Evolutionary conservation across 2,113 vertebrate species (phyloP), one percentile per base, ranked within the genome.

Genomic region (Dasyprocta punctata): DNA sequence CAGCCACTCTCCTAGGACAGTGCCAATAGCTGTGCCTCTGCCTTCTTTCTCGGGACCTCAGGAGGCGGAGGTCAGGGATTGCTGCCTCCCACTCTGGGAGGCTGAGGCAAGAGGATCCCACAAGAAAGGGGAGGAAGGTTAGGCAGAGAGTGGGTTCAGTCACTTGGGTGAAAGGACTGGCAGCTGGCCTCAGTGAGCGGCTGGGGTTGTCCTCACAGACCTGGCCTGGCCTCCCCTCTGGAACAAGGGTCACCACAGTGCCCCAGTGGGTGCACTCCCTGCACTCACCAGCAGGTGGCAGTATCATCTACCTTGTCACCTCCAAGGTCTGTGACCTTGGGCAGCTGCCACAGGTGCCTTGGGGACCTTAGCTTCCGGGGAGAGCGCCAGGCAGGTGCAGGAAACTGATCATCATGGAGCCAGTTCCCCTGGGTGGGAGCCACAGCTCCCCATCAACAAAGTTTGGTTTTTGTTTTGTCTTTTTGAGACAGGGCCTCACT

Each of bases 271-370:
- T 67, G 24, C 92, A 73, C 26, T 65, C 84, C 69, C 81, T 24
- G 22, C 41, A 26, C 19, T 0, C 67, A 80, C 47, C 95, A 87
- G 97, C 87, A 98, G 97, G 94, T 8, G 96, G 95, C 97, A 95
- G 67, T 92, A 75, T 71, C 82, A 71, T 80, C 26, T 16, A 7
- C 3, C 16, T 82, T 60, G 90, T 95, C 52, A 22, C 41, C 16
- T 8, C 38, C n/a, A 16, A 3, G 22, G 20, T 41, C 26, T 1
- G 20, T n/a, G 95, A 94, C 3, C 36, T 0, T 0, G 0, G 1
- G 7, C 4, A 67, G 28, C n/a, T 16, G 49, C 52, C 24, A 2
- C 4, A 7, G 60, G 8, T 2, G 7, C n/a, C 75, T 86, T 52
- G 61, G 26, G 19, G 20, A 44, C 36, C 24, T 60, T 24, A 10